These are phyloP conservation scores for Papilio dardanus DNA, from an alignment of 1,140 invertebrate genomes.

Conservation along the genomic window DNA sequence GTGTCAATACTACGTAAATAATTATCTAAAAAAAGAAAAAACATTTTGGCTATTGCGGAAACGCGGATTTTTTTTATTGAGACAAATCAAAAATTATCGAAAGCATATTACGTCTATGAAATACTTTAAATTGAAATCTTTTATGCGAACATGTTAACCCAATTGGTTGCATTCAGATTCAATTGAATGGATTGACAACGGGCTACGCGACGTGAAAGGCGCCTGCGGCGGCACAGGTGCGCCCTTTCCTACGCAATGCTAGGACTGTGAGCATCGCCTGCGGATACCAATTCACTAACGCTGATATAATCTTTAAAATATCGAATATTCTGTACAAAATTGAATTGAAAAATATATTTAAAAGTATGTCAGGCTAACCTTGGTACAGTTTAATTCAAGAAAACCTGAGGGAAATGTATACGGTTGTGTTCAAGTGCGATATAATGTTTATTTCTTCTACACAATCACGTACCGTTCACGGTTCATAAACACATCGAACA, in stretches of 20 bases:
- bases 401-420: background rate
- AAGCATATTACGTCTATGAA: too few relatives aligned
- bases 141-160: background rate
- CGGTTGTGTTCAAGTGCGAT: background rate
- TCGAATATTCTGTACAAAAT: background rate
- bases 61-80: too few relatives aligned
- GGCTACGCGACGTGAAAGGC: background rate
- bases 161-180: background rate
- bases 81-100: background rate
- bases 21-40: too few relatives aligned
- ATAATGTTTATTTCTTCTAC: background rate
- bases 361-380: background rate
- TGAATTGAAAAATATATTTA: background rate
- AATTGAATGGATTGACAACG: background rate
- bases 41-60: too few relatives aligned
- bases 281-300: background rate
- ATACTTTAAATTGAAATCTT: background rate
- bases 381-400: too few relatives aligned
- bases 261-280: background rate
- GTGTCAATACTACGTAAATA: too few relatives aligned
- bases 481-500: background rate
- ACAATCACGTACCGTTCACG: background rate
- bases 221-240: constrained; percentile 1
- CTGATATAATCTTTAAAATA: background rate
- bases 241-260: background rate